Percentiles rank a stretch among this genome's conserved stretches.
These are phyloP conservation scores for Hirundichthys speculiger DNA, from an alignment of 2,113 vertebrate species.

Conservation along the genomic window DNA sequence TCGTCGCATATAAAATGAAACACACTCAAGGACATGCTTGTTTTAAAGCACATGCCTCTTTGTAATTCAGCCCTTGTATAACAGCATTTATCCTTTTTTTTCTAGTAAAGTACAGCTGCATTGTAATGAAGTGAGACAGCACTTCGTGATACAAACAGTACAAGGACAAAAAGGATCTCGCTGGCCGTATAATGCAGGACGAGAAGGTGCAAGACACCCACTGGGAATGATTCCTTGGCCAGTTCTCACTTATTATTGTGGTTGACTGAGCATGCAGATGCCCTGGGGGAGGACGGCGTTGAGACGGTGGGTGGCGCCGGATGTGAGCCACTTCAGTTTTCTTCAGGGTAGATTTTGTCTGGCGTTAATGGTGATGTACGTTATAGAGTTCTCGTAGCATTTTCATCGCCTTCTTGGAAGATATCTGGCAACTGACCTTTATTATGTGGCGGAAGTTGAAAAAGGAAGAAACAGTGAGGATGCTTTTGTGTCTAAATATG, in stretches of 20 bases:
- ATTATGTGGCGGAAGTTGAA: conserved; percentile 20
- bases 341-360: conserved; percentile 20
- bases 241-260: conserved; percentile 45
- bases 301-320: conserved; percentile 44
- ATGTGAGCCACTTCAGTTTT: conserved; percentile 22
- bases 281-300: conserved; percentile 45
- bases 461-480: neutral
- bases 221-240: conserved; percentile 36
- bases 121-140: conserved; percentile 35
- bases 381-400: conserved; percentile 11
- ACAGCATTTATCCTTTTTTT: conserved; percentile 3
- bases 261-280: conserved; percentile 47
- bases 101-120: conserved; percentile 1
- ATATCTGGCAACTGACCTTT: conserved; percentile 13
- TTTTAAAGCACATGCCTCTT: neutral
- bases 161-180: conserved; percentile 52
- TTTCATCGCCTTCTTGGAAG: neutral
- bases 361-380: conserved; percentile 4
- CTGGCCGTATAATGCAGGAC: conserved; percentile 28
- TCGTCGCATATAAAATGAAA: neutral
- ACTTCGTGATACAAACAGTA: conserved; percentile 27
- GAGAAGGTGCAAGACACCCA: conserved; percentile 40
- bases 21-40: neutral
- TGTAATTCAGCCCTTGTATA: neutral
- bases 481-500: too few relatives aligned